phyloP scores from a whole-genome alignment of 2,113 vertebrate genomes.

The Antigone vipio region DNA sequence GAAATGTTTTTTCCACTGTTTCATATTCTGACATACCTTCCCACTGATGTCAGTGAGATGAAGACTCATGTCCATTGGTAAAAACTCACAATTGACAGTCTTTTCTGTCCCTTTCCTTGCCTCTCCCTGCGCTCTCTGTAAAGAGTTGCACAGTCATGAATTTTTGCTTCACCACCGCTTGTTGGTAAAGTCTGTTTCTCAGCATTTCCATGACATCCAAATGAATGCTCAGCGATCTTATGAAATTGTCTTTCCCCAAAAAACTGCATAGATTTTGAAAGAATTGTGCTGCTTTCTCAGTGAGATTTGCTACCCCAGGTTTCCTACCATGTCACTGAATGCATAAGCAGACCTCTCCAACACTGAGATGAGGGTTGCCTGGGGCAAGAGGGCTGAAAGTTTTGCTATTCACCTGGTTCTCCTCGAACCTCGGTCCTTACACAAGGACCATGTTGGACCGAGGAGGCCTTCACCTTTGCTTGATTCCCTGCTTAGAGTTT shows the following conservation, averaged over 20 bases:
- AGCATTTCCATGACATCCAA: neutral
- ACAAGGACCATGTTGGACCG: neutral
- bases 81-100: rapidly evolving
- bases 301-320: neutral
- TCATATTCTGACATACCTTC: neutral
- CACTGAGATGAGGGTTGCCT: neutral
- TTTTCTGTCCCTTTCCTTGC: neutral
- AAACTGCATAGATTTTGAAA: neutral
- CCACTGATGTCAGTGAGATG: neutral
- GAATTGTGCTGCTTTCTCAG: neutral
- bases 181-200: neutral
- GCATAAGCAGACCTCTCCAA: neutral
- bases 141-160: rapidly evolving
- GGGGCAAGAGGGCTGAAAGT: neutral
- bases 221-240: neutral
- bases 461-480: neutral
- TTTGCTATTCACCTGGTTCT: neutral
- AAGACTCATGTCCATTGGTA: neutral
- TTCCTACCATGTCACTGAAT: neutral
- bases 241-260: neutral
- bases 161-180: neutral
- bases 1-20: neutral
- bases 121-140: neutral
- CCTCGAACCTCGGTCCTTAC: neutral
- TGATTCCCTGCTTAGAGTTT: neutral